A percentile compares a stretch with the other conserved stretches of the same genome.
These are phyloP conservation scores for Ranitomeya variabilis DNA, from an alignment of 2,113 vertebrate species.

Conservation along the genomic window DNA sequence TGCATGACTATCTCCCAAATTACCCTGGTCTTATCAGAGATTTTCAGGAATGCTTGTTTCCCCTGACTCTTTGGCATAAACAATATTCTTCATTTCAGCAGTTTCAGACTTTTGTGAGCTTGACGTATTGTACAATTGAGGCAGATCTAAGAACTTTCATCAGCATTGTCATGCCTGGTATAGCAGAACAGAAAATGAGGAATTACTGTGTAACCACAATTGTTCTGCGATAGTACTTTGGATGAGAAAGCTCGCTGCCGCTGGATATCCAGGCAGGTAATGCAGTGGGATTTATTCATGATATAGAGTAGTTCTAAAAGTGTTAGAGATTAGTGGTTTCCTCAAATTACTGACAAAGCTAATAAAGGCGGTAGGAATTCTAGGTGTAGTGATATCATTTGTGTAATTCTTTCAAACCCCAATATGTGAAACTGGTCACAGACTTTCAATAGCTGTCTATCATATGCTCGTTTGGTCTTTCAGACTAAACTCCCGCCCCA, in stretches of 20 bases:
- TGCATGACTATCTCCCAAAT: slow-evolving; percentile 49
- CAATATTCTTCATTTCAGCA: slow-evolving; percentile 43
- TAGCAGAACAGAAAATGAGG: neutral
- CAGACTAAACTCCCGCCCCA: no score
- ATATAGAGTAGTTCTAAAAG: neutral
- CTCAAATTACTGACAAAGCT: neutral
- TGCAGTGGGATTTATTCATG: neutral
- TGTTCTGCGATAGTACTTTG: neutral
- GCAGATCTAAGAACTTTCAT: slow-evolving; percentile 5
- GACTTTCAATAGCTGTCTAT: no score
- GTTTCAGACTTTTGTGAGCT: slow-evolving; percentile 21
- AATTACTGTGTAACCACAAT: neutral
- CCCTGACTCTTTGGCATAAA: slow-evolving; percentile 41
- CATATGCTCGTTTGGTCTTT: no score
- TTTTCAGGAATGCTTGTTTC: slow-evolving; percentile 42
- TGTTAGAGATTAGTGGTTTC: neutral
- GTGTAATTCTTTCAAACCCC: no score
- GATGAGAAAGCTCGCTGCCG: no score
- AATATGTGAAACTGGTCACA: no score
- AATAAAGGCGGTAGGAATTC: no score
- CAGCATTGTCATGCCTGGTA: neutral
- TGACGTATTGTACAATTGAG: slow-evolving; percentile 20
- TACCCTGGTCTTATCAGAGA: slow-evolving; percentile 34
- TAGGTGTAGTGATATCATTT: no score
- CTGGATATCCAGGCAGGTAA: neutral